Base-by-base conservation (phyloP, 2,888 invertebrate genomes). In the Melinaea marsaeus region DNA sequence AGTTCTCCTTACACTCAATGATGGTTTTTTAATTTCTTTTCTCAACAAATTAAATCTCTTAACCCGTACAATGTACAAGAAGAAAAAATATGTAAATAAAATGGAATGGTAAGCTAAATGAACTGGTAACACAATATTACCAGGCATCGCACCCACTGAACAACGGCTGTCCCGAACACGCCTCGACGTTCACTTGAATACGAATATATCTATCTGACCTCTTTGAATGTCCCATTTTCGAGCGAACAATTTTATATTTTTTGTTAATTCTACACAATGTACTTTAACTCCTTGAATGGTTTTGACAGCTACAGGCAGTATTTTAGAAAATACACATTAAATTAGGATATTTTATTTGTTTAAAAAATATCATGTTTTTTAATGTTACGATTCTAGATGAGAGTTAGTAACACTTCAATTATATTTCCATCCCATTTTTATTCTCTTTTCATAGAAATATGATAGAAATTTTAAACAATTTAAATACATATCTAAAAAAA, bases 201-300 rank as follows among this genome's bases (percentile, higher is more conserved):
- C 78, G 84, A 85, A 86, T 86, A 85, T 83, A 86, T 88, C 22
- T 22, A 82, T 84, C 79, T 86, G 88, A 87, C 88, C 88, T 86
- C 84, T 85, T 89, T 87, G 87, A 87, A 89, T 88, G 88, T 86
- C 88, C 87, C 85, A 88, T 88, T 88, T 88, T 88, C 89, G 77
- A 87, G 79, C 80, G 88, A 88, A 86, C 84, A 86, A 80, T 88
- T 88, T 89, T 88, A 88, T 88, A 86, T 86, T 84, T 85, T 88
- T 85, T 86, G 88, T 87, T 88, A 88, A 86, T 88, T 89, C 88
- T 87, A 88, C 85, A 83, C 86, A 81, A 85, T 88, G 88, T 87
- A 84, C 86, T 81, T 83, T 83, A 84, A 86, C 86, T 86, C 86
- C 84, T 85, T 79, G 79, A 86, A 85, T 85, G 79, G 83, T 86